Percentiles rank a stretch among this genome's conserved stretches.
Conservation (phyloP, 2,797 vertebrate genomes). For the Caiman crocodilus region DNA sequence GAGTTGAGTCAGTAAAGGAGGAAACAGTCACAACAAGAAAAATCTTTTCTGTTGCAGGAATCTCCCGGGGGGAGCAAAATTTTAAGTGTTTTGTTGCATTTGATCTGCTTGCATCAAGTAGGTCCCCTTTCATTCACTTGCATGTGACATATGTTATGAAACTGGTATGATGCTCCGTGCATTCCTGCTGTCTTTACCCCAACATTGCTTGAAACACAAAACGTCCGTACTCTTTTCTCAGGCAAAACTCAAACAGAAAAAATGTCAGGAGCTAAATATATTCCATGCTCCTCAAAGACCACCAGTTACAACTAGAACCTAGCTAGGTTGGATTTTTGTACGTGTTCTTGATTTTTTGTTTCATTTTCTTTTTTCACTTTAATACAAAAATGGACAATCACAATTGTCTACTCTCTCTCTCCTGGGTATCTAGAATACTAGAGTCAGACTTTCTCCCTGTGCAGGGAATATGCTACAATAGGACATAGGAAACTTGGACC, state of each 20-base stretch:
- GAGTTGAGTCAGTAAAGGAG: not conserved
- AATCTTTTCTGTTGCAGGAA: not conserved
- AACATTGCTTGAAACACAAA: not conserved
- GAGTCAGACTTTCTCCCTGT: not conserved
- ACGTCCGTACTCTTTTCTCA: not conserved
- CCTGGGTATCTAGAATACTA: constrained; percentile 36
- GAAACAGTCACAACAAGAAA: not conserved
- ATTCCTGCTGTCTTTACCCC: not conserved
- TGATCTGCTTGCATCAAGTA: not conserved
- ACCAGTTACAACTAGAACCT: not conserved
- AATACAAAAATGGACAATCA: not conserved
- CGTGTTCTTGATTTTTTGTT: not conserved
- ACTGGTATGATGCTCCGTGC: not conserved
- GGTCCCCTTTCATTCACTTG: not conserved
- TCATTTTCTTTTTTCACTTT: not conserved
- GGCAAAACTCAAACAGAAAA: not conserved
- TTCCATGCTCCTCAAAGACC: not conserved
- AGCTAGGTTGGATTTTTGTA: too few relatives aligned
- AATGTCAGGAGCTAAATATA: not conserved
- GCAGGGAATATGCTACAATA: constrained; percentile 58
- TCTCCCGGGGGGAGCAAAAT: not conserved
- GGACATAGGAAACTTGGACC: not conserved
- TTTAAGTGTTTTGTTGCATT: not conserved
- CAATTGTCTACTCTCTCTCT: not conserved
- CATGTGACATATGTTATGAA: not conserved